These are phyloP conservation scores for Glaucomys volans DNA, from an alignment of 2,113 vertebrate species.

Conservation along the genomic window DNA sequence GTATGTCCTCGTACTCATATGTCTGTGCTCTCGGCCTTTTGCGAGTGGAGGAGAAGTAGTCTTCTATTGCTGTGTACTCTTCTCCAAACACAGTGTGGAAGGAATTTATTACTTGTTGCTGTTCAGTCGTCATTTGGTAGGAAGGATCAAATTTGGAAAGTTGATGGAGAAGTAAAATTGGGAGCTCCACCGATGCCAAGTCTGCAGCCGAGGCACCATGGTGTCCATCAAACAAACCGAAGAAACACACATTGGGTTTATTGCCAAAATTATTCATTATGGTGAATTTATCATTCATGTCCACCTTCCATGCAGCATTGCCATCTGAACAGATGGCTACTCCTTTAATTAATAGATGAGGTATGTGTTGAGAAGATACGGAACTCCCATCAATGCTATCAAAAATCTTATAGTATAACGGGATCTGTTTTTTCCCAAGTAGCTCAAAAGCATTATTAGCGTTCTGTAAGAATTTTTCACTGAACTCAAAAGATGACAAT, in stretches of 20 bases:
- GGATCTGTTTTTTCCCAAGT: constrained; percentile 62
- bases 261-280: constrained; percentile 81
- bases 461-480: constrained; percentile 68
- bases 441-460: constrained; percentile 80
- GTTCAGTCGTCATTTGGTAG: constrained; percentile 76
- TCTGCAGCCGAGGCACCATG: constrained; percentile 76
- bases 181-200: constrained; percentile 81
- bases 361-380: constrained; percentile 36
- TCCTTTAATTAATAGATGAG: constrained; percentile 79
- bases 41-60: constrained; percentile 62
- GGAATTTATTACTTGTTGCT: constrained; percentile 76
- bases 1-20: constrained; percentile 65
- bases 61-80: constrained; percentile 78
- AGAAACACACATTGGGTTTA: constrained; percentile 83
- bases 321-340: constrained; percentile 81
- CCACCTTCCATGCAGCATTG: constrained; percentile 82
- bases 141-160: constrained; percentile 79
- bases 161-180: constrained; percentile 84
- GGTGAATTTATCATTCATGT: constrained; percentile 82
- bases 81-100: constrained; percentile 81
- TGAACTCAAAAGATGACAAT: constrained; percentile 47
- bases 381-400: background rate
- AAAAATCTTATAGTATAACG: background rate
- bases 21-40: rapidly evolving
- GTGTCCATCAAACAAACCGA: constrained; percentile 84